phyloP scores from a whole-genome alignment of 2,888 invertebrate genomes.

The Stenichneumon culpator region DNA sequence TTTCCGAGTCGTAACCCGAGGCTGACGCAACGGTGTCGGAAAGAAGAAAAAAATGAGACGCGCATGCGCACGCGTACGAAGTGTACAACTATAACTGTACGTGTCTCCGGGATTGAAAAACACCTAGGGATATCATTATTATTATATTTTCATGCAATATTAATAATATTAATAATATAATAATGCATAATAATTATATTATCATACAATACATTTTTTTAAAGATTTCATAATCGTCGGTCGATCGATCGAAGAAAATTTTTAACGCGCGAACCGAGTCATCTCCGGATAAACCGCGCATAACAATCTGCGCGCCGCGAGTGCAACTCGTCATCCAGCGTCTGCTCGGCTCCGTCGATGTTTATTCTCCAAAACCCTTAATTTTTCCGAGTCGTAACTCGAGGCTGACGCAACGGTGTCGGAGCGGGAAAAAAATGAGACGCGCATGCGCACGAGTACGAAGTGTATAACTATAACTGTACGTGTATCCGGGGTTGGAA shows the following conservation, averaged over 20 bases:
- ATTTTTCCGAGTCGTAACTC: slow-evolving; percentile 6
- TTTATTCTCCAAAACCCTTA: slow-evolving; percentile 32
- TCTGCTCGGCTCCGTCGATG: slow-evolving; percentile 1
- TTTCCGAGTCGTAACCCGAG: slow-evolving; percentile 1
- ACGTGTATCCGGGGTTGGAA: neutral
- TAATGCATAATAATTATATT: no score
- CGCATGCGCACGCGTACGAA: neutral
- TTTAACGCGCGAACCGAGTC: no score
- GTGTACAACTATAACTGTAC: neutral
- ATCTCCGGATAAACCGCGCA: no score
- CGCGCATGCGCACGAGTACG: neutral
- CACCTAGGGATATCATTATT: slow-evolving; percentile 13
- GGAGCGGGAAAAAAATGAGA: neutral
- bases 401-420: neutral
- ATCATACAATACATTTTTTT: no score
- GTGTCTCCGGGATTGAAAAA: slow-evolving; percentile 11
- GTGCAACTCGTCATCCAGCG: neutral
- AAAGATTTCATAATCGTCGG: no score
- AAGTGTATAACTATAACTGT: neutral
- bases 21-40: neutral
- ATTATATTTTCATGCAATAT: no score
- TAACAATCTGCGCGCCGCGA: neutral
- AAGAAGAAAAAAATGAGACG: neutral
- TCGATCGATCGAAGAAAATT: no score
- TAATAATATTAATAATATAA: no score